These are phyloP conservation scores for Moxostoma hubbsi DNA, from an alignment of 2,797 vertebrate species.

Conservation along the genomic window DNA sequence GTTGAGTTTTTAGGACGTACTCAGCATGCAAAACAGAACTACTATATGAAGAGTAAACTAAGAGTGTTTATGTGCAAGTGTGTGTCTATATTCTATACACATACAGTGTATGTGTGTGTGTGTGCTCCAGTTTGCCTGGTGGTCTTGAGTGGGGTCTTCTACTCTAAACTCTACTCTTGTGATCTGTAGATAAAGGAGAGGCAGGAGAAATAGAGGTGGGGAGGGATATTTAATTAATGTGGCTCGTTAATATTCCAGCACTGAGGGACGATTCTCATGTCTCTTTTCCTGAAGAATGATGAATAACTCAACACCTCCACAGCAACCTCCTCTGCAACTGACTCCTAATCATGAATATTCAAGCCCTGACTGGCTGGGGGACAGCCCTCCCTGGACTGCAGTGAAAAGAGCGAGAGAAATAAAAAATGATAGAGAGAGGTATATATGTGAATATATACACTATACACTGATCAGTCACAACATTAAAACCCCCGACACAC, in stretches of 20 bases:
- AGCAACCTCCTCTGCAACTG: slow-evolving; percentile 69
- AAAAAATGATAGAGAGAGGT: background rate
- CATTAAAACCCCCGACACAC: too few relatives aligned
- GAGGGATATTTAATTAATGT: slow-evolving; percentile 82
- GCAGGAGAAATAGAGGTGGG: slow-evolving; percentile 41
- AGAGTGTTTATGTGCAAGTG: background rate
- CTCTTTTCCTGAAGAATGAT: slow-evolving; percentile 80
- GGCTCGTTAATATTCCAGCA: slow-evolving; percentile 81
- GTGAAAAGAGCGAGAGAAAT: background rate
- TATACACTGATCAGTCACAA: too few relatives aligned
- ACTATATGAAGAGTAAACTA: background rate
- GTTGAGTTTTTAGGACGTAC: background rate
- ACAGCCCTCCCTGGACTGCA: slow-evolving; percentile 47
- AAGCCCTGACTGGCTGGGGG: slow-evolving; percentile 61
- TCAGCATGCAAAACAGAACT: background rate
- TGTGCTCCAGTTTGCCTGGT: slow-evolving; percentile 9
- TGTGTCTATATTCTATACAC: too few relatives aligned
- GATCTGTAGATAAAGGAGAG: slow-evolving; percentile 42
- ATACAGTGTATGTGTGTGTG: too few relatives aligned
- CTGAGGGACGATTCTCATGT: slow-evolving; percentile 76
- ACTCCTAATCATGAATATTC: slow-evolving; percentile 81
- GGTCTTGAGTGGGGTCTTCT: slow-evolving; percentile 2
- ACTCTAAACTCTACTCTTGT: slow-evolving; percentile 2
- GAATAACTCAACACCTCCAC: slow-evolving; percentile 80
- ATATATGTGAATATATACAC: background rate